phyloP scores from a whole-genome alignment of 1,140 invertebrate genomes.

The Listronotus oregonensis region DNA sequence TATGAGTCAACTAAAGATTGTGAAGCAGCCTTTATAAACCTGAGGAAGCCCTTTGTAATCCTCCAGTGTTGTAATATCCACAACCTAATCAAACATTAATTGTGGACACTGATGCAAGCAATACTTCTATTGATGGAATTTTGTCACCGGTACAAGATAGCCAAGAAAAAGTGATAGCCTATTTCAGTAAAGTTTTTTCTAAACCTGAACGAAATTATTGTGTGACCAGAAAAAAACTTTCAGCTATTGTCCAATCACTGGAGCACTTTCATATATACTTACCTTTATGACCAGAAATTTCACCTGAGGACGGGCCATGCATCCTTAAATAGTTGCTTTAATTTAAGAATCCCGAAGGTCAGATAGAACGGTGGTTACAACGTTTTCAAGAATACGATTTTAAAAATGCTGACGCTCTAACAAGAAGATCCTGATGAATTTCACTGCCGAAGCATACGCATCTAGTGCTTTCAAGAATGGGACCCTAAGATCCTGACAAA shows the following conservation, averaged over 20 bases:
- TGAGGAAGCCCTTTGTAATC: neutral
- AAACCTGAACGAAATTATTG: constrained; percentile 53
- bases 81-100: constrained; percentile 27
- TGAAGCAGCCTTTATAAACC: neutral
- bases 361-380: too few relatives aligned
- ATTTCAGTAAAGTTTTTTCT: constrained; percentile 42
- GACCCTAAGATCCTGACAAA: too few relatives aligned
- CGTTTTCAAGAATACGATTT: too few relatives aligned
- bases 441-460: too few relatives aligned
- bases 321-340: constrained; percentile 14
- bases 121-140: constrained; percentile 37
- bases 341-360: too few relatives aligned
- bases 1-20: too few relatives aligned
- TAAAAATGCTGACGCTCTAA: too few relatives aligned
- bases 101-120: constrained; percentile 42
- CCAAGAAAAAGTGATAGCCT: constrained; percentile 44
- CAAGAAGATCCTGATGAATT: too few relatives aligned
- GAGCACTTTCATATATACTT: constrained; percentile 43
- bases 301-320: too few relatives aligned
- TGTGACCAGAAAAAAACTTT: constrained; percentile 40
- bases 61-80: constrained; percentile 18
- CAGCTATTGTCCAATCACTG: constrained; percentile 40
- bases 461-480: too few relatives aligned
- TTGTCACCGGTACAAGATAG: constrained; percentile 40
- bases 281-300: constrained; percentile 25